phyloP scores from a whole-genome alignment of 2,888 invertebrate genomes.

The Drosophila robusta region DNA sequence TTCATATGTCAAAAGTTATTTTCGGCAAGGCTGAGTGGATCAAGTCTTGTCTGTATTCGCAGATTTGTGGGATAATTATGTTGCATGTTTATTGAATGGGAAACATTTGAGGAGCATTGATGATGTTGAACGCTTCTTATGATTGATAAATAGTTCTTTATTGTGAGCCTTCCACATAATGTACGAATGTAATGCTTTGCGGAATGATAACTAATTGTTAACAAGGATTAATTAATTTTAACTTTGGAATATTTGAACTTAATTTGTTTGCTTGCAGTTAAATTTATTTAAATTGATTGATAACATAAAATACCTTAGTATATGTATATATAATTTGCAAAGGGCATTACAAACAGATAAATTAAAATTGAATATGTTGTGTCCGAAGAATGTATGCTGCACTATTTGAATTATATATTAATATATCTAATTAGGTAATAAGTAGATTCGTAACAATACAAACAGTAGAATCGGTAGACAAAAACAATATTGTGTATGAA shows the following conservation, averaged over 20 bases:
- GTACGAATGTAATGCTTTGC: constrained; percentile 29
- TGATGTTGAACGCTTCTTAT: not conserved
- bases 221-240: constrained; percentile 28
- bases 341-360: constrained; percentile 30
- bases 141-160: constrained; percentile 37
- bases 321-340: constrained; percentile 19
- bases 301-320: constrained; percentile 55
- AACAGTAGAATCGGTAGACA: constrained; percentile 61
- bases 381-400: constrained; percentile 43
- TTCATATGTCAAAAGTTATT: not conserved
- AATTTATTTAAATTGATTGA: constrained; percentile 43
- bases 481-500: constrained; percentile 42
- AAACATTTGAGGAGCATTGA: constrained; percentile 1
- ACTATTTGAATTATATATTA: constrained; percentile 42
- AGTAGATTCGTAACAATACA: constrained; percentile 71
- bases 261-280: constrained; percentile 20
- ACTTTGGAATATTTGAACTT: constrained; percentile 39
- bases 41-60: constrained; percentile 12
- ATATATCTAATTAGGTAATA: constrained; percentile 61
- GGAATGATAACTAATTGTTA: constrained; percentile 47
- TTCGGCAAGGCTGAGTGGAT: constrained; percentile 1
- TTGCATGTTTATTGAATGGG: constrained; percentile 12
- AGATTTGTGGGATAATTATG: constrained; percentile 14
- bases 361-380: constrained; percentile 32
- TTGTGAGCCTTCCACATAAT: constrained; percentile 23